A percentile compares a stretch with the other conserved stretches of the same genome.
Evolutionary conservation across 2,797 vertebrate genomes (phyloP).

Genomic region (Zenarchopterus dispar): DNA sequence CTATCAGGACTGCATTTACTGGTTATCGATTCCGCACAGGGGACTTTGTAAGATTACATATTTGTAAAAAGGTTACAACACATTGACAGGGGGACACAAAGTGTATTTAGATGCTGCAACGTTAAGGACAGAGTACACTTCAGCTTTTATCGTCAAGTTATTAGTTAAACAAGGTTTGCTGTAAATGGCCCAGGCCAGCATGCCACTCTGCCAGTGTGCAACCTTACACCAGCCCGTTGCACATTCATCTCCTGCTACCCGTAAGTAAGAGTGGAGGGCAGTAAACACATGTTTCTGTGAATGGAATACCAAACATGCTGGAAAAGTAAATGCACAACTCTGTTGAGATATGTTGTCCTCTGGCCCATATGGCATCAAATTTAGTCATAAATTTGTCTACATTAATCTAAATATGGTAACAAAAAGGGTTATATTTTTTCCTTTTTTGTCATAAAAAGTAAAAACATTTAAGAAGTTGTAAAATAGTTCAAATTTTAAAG

Average conservation of each 20-base stretch:
- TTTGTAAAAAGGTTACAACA: conserved; percentile 61
- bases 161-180: not conserved
- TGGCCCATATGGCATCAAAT: not conserved
- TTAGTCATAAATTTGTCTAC: not conserved
- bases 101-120: conserved; percentile 2
- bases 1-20: conserved; percentile 21
- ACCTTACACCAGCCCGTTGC: conserved; percentile 49
- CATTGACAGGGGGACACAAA: not conserved
- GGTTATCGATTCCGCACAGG: conserved; percentile 53
- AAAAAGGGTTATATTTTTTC: not conserved
- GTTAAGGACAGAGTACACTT: conserved; percentile 35
- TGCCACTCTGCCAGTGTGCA: conserved; percentile 31
- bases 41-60: conserved; percentile 63
- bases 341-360: conserved; percentile 31
- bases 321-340: conserved; percentile 45
- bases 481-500: not conserved
- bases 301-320: conserved; percentile 67
- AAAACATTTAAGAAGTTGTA: not conserved
- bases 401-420: no score
- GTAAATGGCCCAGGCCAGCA: not conserved
- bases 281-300: conserved; percentile 71
- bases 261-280: conserved; percentile 34
- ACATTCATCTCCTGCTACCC: conserved; percentile 32
- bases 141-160: conserved; percentile 16
- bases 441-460: not conserved